phyloP scores from a whole-genome alignment of 2,797 vertebrate species.

The Anisognathus igniventris region DNA sequence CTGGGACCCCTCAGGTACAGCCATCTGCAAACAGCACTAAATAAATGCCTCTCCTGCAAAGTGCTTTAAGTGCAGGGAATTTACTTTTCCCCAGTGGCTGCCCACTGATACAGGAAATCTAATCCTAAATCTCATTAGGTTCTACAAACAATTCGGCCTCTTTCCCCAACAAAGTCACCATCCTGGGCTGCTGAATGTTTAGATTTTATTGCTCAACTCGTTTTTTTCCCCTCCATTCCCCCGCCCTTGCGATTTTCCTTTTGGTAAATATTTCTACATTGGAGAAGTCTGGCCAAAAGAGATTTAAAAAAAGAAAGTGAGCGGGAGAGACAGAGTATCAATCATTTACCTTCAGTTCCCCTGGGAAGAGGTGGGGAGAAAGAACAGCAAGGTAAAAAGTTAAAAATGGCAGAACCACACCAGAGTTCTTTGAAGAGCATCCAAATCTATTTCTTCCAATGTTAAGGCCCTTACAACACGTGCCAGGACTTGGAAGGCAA shows the following conservation, averaged over 20 bases:
- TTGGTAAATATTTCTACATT: constrained; percentile 61
- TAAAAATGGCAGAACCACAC: constrained; percentile 58
- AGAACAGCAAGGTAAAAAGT: constrained; percentile 68
- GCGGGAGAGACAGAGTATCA: constrained; percentile 38
- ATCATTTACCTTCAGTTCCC: constrained; percentile 55
- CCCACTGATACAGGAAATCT: constrained; percentile 64
- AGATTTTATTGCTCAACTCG: constrained; percentile 43
- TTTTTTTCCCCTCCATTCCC: constrained; percentile 8
- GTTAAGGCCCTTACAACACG: constrained; percentile 47
- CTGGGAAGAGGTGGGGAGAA: constrained; percentile 58
- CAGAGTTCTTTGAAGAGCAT: constrained; percentile 57
- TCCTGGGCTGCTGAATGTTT: constrained; percentile 39
- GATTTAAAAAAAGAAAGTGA: constrained; percentile 42
- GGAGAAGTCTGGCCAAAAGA: constrained; percentile 39
- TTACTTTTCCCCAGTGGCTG: constrained; percentile 51
- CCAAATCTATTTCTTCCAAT: constrained; percentile 62
- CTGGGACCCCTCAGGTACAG: not conserved
- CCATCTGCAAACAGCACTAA: not conserved
- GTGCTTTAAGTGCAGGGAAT: constrained; percentile 45
- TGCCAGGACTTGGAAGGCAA: constrained; percentile 42
- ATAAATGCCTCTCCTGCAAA: constrained; percentile 35
- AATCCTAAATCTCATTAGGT: constrained; percentile 62
- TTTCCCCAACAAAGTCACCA: constrained; percentile 53
- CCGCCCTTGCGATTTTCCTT: constrained; percentile 12
- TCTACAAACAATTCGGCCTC: constrained; percentile 53